Conservation (phyloP, 2,113 vertebrate genomes). For the Genyomyrus donnyi region DNA sequence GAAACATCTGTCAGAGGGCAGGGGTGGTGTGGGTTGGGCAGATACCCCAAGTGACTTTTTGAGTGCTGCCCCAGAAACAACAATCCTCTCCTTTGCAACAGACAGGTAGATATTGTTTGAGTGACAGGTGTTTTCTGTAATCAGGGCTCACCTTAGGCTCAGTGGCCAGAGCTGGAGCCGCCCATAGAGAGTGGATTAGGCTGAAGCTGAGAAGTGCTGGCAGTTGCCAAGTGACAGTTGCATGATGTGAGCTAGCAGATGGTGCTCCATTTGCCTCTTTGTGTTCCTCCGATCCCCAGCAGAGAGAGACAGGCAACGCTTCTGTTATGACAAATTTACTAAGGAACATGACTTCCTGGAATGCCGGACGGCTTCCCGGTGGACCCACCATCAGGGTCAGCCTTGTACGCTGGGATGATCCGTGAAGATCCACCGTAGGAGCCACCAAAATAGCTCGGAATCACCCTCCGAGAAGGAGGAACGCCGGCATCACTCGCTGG, state of each 20-base stretch:
- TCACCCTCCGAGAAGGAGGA: neutral
- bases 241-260: slow-evolving; percentile 35
- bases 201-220: slow-evolving; percentile 29
- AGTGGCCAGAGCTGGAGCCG: neutral
- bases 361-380: slow-evolving; percentile 20
- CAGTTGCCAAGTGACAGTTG: slow-evolving; percentile 47
- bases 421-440: neutral
- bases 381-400: neutral
- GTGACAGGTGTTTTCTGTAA: neutral
- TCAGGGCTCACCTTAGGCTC: neutral
- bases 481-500: neutral
- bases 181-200: slow-evolving; percentile 17
- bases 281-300: slow-evolving; percentile 26
- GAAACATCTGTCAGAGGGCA: neutral
- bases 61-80: neutral
- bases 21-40: neutral
- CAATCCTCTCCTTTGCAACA: neutral
- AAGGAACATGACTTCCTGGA: slow-evolving; percentile 23
- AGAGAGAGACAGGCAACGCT: slow-evolving; percentile 31
- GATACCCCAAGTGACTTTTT: neutral
- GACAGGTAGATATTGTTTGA: neutral
- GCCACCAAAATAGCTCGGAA: neutral
- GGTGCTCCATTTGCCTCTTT: slow-evolving; percentile 28
- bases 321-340: slow-evolving; percentile 30
- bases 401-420: neutral